Evolutionary conservation across 2,888 invertebrate species (phyloP), one percentile per base, ranked within the genome.

Genomic region (Theodoxus fluviatilis): DNA sequence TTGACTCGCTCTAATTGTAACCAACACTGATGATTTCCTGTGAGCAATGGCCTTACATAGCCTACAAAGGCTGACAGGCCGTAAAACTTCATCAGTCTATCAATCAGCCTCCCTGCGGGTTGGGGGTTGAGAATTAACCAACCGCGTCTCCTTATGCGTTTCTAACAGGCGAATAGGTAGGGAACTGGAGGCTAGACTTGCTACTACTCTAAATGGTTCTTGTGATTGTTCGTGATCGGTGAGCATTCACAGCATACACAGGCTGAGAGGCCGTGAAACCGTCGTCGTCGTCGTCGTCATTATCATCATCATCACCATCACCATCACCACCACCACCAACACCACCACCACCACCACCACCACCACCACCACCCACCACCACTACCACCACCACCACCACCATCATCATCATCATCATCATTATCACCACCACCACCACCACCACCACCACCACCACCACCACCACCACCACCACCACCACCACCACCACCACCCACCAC

Each of bases 391-490:
- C 7, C 52, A 52, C 7, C 52, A 52, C n/a, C 52, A 52, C 52
- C 52, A 52, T 12, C 52, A 52, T 18, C 52, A 52, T 12, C 52
- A 52, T 18, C 52, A 52, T 52, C 52, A 52, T 7, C 52, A 52
- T 7, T 28, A 52, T n/a, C 52, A 52, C 18, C 52, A 52, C 18
- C 52, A 52, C 18, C 52, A 52, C 28, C 52, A 12, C 28, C 52
- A 12, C 28, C 52, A 12, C 28, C 52, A 12, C 28, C 49, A 49
- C 49, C 49, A 49, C 49, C 49, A 49, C 49, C 49, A 49, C 49
- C 49, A 49, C 49, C 49, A 49, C 4, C 49, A 49, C 4, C 49
- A 49, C 6, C 49, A 49, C 6, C 49, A 49, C 6, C 49, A 49
- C 49, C 49, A 49, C 3, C 49, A 49, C 3, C 49, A 49, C 49